Percentiles rank a stretch among this genome's conserved stretches.
Conservation (phyloP, 1,140 invertebrate genomes). For the Varroa destructor region DNA sequence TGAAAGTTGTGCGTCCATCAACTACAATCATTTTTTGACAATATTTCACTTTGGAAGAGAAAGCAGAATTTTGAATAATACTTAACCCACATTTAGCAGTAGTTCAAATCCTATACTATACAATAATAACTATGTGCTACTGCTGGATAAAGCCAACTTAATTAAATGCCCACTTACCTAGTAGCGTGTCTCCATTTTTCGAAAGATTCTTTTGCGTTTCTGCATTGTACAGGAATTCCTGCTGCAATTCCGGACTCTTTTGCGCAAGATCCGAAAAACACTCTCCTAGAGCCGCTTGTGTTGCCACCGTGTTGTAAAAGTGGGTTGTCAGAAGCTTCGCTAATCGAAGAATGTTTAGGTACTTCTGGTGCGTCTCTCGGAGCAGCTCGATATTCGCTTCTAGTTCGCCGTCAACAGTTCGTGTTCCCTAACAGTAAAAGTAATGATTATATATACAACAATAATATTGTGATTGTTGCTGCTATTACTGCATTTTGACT, state of each 20-base stretch:
- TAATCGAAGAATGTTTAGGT: slow-evolving; percentile 69
- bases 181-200: slow-evolving; percentile 80
- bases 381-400: slow-evolving; percentile 81
- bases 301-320: slow-evolving; percentile 73
- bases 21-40: no score
- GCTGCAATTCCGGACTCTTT: slow-evolving; percentile 82
- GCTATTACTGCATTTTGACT: slow-evolving; percentile 30
- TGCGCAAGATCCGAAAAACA: slow-evolving; percentile 88
- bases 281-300: slow-evolving; percentile 64
- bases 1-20: slow-evolving; percentile 27
- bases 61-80: no score
- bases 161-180: slow-evolving; percentile 41
- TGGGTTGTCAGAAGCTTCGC: slow-evolving; percentile 63
- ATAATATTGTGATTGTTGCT: neutral
- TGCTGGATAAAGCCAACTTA: no score
- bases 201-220: slow-evolving; percentile 83
- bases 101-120: no score
- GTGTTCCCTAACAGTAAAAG: slow-evolving; percentile 46
- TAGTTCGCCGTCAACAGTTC: slow-evolving; percentile 76
- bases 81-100: no score
- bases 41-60: no score
- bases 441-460: neutral
- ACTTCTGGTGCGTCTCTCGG: slow-evolving; percentile 84
- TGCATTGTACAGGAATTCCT: slow-evolving; percentile 86
- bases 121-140: no score